Conservation (phyloP, 2,113 vertebrate species). For the Aldabrachelys gigantea region DNA sequence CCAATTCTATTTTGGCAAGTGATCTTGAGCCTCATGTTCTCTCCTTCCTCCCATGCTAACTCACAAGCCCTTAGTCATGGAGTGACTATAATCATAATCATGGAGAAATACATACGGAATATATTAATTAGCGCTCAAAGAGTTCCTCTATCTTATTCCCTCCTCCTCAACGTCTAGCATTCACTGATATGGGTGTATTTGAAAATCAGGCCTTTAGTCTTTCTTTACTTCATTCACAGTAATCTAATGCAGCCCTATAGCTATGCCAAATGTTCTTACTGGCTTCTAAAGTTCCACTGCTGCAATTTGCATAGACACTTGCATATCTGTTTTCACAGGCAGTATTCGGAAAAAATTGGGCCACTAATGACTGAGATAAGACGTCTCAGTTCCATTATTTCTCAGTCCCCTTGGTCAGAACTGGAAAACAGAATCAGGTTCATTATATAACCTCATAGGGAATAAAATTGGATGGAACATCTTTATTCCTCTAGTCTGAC, state of each 20-base stretch:
- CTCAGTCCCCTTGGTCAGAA: background rate
- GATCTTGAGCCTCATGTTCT: background rate
- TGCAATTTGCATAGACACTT: background rate
- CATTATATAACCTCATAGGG: background rate
- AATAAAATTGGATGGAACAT: background rate
- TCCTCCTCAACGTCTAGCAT: background rate
- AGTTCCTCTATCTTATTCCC: background rate
- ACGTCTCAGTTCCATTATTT: background rate
- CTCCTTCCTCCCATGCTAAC: accelerated
- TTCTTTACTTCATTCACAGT: background rate
- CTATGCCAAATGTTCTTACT: background rate
- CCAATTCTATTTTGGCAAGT: background rate
- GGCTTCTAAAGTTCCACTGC: background rate
- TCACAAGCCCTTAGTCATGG: background rate
- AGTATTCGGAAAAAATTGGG: background rate
- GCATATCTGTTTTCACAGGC: background rate
- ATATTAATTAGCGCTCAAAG: background rate
- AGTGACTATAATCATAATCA: background rate
- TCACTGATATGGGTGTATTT: too few relatives aligned
- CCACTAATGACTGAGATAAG: background rate
- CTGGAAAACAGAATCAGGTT: background rate
- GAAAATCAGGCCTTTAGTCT: background rate
- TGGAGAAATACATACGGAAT: background rate
- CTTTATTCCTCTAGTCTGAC: background rate
- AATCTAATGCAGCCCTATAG: background rate